Conservation (phyloP, 2,113 vertebrate species). For the Lamprologus speciosus region DNA sequence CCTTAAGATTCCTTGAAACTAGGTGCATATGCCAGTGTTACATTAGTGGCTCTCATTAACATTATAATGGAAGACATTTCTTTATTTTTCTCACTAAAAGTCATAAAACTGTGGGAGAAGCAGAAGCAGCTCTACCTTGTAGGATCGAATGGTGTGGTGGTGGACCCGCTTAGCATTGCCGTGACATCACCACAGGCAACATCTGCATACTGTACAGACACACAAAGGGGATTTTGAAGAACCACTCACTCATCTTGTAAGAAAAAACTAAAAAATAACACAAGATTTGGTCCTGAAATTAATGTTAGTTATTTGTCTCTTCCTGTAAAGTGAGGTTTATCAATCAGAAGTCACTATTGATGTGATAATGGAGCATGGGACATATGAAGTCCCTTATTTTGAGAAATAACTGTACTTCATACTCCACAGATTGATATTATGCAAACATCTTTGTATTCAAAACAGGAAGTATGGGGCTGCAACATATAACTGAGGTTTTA, state of each 20-base stretch:
- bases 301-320: neutral
- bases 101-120: neutral
- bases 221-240: neutral
- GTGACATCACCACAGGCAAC: slow-evolving; percentile 75
- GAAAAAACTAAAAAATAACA: neutral
- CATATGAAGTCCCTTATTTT: neutral
- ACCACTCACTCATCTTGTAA: neutral
- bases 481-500: neutral
- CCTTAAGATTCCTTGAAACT: neutral
- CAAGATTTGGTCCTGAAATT: neutral
- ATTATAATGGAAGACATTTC: neutral
- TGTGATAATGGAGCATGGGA: neutral
- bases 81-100: neutral
- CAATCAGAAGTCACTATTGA: neutral
- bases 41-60: neutral
- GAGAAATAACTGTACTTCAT: neutral
- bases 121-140: slow-evolving; percentile 63
- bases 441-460: neutral
- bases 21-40: neutral
- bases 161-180: slow-evolving; percentile 80
- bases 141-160: slow-evolving; percentile 57
- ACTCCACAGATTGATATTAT: neutral
- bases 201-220: slow-evolving; percentile 76
- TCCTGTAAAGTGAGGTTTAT: neutral
- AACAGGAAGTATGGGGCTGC: neutral